Conservation (phyloP, 2,888 invertebrate species). For the Ernsta delagoae region DNA sequence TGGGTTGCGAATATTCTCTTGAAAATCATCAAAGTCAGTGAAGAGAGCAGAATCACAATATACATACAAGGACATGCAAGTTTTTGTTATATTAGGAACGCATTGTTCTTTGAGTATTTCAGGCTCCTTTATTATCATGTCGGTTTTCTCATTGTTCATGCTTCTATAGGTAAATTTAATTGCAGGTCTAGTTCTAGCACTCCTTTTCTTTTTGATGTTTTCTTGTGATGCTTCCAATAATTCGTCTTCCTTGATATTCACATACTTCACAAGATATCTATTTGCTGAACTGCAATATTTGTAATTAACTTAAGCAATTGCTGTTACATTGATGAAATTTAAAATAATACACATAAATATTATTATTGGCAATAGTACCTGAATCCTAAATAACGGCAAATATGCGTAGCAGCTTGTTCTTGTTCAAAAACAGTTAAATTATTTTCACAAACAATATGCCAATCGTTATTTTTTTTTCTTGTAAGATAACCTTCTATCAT, state of each 20-base stretch:
- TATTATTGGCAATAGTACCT: constrained; percentile 64
- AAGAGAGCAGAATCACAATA: constrained; percentile 78
- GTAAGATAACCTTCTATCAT: constrained; percentile 87
- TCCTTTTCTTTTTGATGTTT: constrained; percentile 56
- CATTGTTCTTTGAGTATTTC: constrained; percentile 73
- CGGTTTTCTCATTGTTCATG: constrained; percentile 47
- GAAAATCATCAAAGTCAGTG: constrained; percentile 60
- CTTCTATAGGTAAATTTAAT: constrained; percentile 64
- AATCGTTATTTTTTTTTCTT: constrained; percentile 84
- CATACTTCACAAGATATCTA: constrained; percentile 65
- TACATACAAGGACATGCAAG: constrained; percentile 83
- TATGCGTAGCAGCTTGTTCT: constrained; percentile 79
- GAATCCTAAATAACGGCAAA: constrained; percentile 89
- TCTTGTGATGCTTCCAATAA: constrained; percentile 45
- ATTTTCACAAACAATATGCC: constrained; percentile 87
- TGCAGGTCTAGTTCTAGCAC: constrained; percentile 50
- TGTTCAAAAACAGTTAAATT: constrained; percentile 70
- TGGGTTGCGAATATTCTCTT: constrained; percentile 53
- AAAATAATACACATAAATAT: too few relatives aligned
- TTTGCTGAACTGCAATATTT: constrained; percentile 65
- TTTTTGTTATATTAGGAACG: constrained; percentile 74
- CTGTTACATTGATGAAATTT: too few relatives aligned
- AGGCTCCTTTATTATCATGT: constrained; percentile 64
- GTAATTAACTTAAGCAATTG: too few relatives aligned
- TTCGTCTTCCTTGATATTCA: constrained; percentile 64